Conservation (phyloP, 2,797 vertebrate species). For the Chiloscyllium punctatum region DNA sequence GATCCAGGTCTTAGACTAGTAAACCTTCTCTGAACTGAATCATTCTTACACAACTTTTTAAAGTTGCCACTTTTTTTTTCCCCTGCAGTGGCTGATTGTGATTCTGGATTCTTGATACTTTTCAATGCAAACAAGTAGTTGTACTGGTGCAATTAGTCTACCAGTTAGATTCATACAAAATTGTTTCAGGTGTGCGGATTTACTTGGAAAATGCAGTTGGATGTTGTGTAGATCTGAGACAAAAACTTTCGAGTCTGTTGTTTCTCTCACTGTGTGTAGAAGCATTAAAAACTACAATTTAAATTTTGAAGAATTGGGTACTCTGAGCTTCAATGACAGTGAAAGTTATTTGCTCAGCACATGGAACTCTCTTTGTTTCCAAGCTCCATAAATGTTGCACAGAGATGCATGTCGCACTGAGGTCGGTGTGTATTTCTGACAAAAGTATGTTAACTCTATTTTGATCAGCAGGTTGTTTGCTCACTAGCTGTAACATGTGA, state of each 20-base stretch:
- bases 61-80: not conserved
- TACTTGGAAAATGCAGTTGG: not conserved
- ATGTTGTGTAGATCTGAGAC: not conserved
- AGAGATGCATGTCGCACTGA: not conserved
- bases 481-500: not conserved
- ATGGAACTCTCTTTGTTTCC: not conserved
- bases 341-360: not conserved
- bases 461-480: not conserved
- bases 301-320: not conserved
- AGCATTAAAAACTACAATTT: not conserved
- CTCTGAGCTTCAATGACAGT: not conserved
- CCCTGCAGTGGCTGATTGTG: not conserved
- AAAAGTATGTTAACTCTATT: not conserved
- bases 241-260: not conserved
- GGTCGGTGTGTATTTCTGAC: not conserved
- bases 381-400: not conserved
- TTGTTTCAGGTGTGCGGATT: not conserved
- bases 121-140: not conserved
- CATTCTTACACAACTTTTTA: not conserved
- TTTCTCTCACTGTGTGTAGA: not conserved
- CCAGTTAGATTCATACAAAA: not conserved
- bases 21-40: too few relatives aligned
- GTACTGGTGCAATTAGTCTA: not conserved
- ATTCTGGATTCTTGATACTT: not conserved
- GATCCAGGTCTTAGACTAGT: too few relatives aligned